Conservation (phyloP, 2,888 invertebrate genomes). For the Rotaria socialis region DNA sequence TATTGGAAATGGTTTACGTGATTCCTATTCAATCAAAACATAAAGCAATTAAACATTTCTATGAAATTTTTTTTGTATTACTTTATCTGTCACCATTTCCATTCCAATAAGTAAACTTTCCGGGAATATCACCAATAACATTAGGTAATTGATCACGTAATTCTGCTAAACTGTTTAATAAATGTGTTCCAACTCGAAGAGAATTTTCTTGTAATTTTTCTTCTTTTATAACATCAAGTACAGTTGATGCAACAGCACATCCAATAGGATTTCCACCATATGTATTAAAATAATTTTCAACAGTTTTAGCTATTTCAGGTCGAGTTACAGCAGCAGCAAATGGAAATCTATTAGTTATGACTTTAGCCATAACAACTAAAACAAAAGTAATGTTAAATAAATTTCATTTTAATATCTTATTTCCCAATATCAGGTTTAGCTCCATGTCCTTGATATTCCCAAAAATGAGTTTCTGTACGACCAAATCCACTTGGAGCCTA, state of each 20-base stretch:
- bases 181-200: constrained; percentile 73
- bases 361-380: constrained; percentile 81
- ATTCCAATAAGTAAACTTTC: constrained; percentile 93
- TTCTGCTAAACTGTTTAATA: constrained; percentile 71
- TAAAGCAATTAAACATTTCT: not conserved
- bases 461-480: constrained; percentile 83
- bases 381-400: constrained; percentile 66
- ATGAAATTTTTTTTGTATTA: not conserved
- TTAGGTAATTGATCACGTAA: constrained; percentile 64
- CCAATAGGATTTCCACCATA: constrained; percentile 96
- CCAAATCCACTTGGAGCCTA: constrained; percentile 99
- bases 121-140: constrained; percentile 85
- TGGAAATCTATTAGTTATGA: constrained; percentile 96
- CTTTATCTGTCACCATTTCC: constrained; percentile 69
- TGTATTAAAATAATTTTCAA: constrained; percentile 58
- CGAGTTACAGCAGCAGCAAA: constrained; percentile 90
- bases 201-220: constrained; percentile 63
- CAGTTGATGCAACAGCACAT: constrained; percentile 82
- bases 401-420: constrained; percentile 70
- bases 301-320: constrained; percentile 74
- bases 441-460: constrained; percentile 86
- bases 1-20: constrained; percentile 67
- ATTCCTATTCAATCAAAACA: constrained; percentile 53
- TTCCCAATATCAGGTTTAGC: constrained; percentile 39
- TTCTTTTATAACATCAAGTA: constrained; percentile 72